Evolutionary conservation across 1,140 invertebrate genomes (phyloP), one percentile per base, ranked within the genome.

Genomic region (Drosophila prosaltans): DNA sequence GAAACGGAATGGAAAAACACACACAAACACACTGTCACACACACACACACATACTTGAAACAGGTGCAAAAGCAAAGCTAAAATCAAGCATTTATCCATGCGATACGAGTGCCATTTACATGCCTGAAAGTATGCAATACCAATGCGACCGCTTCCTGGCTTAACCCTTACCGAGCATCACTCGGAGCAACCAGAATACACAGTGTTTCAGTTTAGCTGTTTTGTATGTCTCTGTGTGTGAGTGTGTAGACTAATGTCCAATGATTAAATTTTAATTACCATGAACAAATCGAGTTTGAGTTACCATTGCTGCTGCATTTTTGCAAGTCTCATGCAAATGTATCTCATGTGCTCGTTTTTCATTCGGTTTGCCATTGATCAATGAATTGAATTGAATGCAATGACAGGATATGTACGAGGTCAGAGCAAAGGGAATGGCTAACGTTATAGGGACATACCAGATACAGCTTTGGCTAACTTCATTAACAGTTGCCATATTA

Each of bases 251-350:
- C 83, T 86, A 86, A 86, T 86, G 83, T 88, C 80, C 83, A 86
- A 86, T 86, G 83, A 86, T 86, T 86, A 86, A 86, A 86, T 86
- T 86, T 86, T 86, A 86, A 86, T 86, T 86, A 86, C 83, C 83
- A 74, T 88, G 80, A 84, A 80, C 80, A 88, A 88, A 86, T 88
- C 80, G 80, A 86, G 80, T 88, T 86, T 72, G 79, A 71, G 75
- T 69, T 72, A 60, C 69, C 66, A 74, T 65, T 70, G 54, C 69
- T 51, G 54, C 64, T 55, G 60, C 54, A 86, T 78, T 81, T 79
- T 78, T 71, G 7, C 75, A 67, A 74, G 72, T 84, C 66, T 69
- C 65, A 67, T 74, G 62, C 51, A 69, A 69, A 77, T 66, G 65
- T 63, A 64, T 74, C 64, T 69, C 45, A 71, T 26, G 36, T 65